Conservation (phyloP, 2,797 vertebrate species). For the Acridotheres tristis region DNA sequence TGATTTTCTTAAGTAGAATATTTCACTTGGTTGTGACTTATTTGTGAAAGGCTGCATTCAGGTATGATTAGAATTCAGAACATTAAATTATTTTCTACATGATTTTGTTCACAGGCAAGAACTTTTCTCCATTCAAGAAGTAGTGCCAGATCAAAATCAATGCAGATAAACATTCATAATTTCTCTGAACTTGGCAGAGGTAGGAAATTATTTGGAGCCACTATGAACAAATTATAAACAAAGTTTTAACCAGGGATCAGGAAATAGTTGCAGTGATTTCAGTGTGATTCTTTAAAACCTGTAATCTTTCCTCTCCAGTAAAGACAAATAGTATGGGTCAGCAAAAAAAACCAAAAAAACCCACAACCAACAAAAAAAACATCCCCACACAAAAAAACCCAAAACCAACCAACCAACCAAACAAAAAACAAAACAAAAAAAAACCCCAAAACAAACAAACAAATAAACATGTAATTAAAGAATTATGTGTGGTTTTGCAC, state of each 20-base stretch:
- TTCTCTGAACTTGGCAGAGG: background rate
- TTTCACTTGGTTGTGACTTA: background rate
- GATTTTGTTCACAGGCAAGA: background rate
- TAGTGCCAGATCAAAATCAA: background rate
- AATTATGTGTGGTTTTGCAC: accelerated
- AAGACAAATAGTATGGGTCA: background rate
- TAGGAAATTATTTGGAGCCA: background rate
- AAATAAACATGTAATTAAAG: background rate
- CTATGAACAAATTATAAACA: background rate
- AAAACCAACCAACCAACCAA: too few relatives aligned
- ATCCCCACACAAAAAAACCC: background rate
- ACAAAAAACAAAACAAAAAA: background rate
- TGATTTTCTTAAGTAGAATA: background rate
- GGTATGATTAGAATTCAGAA: background rate
- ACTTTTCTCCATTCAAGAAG: background rate
- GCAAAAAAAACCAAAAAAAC: background rate
- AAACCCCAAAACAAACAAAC: background rate
- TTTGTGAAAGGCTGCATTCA: background rate
- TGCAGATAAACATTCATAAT: background rate
- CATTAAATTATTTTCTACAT: background rate
- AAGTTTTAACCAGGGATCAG: background rate
- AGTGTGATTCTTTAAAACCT: background rate
- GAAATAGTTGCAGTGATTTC: background rate
- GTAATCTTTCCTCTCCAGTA: background rate
- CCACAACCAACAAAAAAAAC: background rate